Evolutionary conservation across 2,888 invertebrate species (phyloP).

Genomic region (Choreutis nemorana): DNA sequence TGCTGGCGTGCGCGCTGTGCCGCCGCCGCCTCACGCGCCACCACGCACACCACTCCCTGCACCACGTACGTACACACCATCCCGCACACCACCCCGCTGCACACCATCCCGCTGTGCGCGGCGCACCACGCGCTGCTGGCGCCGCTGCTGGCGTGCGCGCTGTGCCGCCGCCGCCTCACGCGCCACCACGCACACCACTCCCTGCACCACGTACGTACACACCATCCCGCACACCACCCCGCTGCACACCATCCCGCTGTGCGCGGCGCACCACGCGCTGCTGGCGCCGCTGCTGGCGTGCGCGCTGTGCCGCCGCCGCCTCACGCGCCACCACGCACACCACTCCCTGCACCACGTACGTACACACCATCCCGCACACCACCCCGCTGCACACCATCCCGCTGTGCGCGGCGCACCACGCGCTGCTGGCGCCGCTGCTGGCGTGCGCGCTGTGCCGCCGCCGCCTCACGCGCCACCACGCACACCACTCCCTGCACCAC

Average conservation of each 20-base stretch:
- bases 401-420: conserved; percentile 75
- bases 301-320: conserved; percentile 72
- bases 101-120: background rate
- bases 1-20: conserved; percentile 80
- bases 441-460: conserved; percentile 81
- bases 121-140: no score
- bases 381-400: conserved; percentile 73
- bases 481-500: conserved; percentile 15
- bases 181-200: background rate
- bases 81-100: conserved; percentile 15
- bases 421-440: conserved; percentile 74
- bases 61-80: conserved; percentile 38
- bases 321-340: conserved; percentile 19
- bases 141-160: conserved; percentile 20
- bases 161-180: background rate
- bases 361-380: conserved; percentile 71
- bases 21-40: conserved; percentile 78
- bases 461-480: conserved; percentile 76
- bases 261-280: conserved; percentile 24
- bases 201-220: background rate
- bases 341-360: conserved; percentile 33
- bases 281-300: conserved; percentile 71
- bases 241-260: background rate
- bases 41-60: conserved; percentile 78
- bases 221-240: conserved; percentile 64